These are phyloP conservation scores for Rugalucina vietnamica DNA, from an alignment of 2,888 invertebrate species.

Conservation along the genomic window DNA sequence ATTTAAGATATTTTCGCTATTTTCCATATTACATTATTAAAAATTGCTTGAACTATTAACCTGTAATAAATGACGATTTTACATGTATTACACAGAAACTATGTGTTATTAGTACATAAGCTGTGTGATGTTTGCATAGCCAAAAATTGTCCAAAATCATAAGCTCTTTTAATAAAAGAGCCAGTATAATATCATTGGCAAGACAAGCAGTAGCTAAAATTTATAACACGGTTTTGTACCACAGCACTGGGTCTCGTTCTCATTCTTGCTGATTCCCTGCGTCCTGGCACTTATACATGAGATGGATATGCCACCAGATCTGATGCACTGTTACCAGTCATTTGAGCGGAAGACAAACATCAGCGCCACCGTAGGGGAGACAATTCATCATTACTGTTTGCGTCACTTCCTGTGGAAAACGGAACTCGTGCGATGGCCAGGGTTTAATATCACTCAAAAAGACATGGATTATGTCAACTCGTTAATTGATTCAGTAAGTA, in stretches of 20 bases:
- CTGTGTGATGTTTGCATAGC: too few species aligned
- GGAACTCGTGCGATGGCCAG: slow-evolving; percentile 34
- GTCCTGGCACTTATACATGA: not conserved
- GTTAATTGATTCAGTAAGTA: slow-evolving; percentile 27
- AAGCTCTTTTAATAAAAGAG: too few species aligned
- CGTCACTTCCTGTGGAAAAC: slow-evolving; percentile 46
- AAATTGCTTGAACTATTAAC: too few species aligned
- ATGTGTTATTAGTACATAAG: too few species aligned
- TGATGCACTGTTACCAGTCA: not conserved
- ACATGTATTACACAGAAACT: too few species aligned
- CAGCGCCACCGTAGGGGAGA: slow-evolving; percentile 15
- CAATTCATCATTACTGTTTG: slow-evolving; percentile 31
- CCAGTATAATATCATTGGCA: too few species aligned
- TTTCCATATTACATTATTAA: too few species aligned
- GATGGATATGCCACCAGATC: not conserved
- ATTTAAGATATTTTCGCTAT: too few species aligned
- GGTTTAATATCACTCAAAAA: slow-evolving; percentile 38
- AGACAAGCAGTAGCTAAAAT: too few species aligned
- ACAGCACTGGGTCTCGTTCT: not conserved
- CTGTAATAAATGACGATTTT: too few species aligned
- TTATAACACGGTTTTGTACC: too few species aligned
- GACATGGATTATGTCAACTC: slow-evolving; percentile 39
- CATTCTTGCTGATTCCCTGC: not conserved
- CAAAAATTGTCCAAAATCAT: too few species aligned
- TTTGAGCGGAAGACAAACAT: not conserved